Evolutionary conservation across 2,888 invertebrate species (phyloP).

Genomic region (Aphodius granarius): DNA sequence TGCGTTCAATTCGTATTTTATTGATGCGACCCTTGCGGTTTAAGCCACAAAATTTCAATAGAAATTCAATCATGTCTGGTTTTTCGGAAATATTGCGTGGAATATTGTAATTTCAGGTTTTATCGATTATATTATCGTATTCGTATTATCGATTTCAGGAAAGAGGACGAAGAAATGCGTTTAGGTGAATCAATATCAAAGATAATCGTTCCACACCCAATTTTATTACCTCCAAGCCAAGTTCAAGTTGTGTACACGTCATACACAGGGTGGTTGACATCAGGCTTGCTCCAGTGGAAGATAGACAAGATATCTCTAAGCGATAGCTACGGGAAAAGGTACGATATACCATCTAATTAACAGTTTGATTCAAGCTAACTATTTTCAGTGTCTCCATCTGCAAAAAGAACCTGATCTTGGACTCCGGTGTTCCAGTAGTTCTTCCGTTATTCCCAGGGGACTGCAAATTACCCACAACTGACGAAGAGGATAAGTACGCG

Average conservation of each 20-base stretch:
- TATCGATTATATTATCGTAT: neutral
- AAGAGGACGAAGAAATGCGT: slow-evolving; percentile 75
- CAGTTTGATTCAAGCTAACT: neutral
- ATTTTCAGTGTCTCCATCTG: slow-evolving; percentile 74
- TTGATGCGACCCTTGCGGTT: neutral
- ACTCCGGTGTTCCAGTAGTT: slow-evolving; percentile 72
- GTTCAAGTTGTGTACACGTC: slow-evolving; percentile 82
- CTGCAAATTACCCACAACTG: slow-evolving; percentile 63
- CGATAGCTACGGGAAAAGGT: slow-evolving; percentile 84
- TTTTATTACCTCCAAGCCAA: slow-evolving; percentile 71
- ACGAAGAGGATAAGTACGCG: slow-evolving; percentile 21
- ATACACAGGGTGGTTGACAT: slow-evolving; percentile 89
- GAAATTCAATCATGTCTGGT: neutral
- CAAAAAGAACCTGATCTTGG: slow-evolving; percentile 71
- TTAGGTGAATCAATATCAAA: slow-evolving; percentile 75
- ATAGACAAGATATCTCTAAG: slow-evolving; percentile 82
- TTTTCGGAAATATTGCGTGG: neutral
- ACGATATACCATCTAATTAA: slow-evolving; percentile 39
- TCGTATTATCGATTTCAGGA: slow-evolving; percentile 56
- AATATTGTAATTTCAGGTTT: neutral
- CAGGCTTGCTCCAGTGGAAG: slow-evolving; percentile 77
- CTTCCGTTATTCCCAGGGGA: slow-evolving; percentile 77
- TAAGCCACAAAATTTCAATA: neutral
- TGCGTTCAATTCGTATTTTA: neutral
- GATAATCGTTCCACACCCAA: slow-evolving; percentile 88